These are phyloP conservation scores for Sitophilus oryzae DNA, from an alignment of 1,140 invertebrate species.

Conservation along the genomic window DNA sequence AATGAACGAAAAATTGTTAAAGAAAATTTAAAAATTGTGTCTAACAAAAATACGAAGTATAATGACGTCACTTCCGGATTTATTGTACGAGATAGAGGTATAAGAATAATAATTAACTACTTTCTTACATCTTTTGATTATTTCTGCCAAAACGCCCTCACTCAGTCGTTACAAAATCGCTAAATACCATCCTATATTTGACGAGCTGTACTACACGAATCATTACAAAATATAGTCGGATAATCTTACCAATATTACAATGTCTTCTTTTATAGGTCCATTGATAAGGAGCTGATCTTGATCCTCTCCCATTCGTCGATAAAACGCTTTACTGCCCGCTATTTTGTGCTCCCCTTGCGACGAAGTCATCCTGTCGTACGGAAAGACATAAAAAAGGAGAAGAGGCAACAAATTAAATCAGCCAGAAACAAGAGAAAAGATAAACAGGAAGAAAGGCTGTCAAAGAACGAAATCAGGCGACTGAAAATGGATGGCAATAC, in stretches of 20 bases:
- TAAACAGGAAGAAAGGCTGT: background rate
- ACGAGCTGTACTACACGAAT: too few species aligned
- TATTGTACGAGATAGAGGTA: too few species aligned
- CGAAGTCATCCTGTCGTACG: background rate
- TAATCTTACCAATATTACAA: conserved; percentile 44
- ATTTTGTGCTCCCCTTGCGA: conserved; percentile 1
- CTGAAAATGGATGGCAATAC: background rate
- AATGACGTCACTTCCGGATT: too few species aligned
- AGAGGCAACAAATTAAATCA: background rate
- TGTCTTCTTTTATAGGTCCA: conserved; percentile 45
- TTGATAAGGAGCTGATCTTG: conserved; percentile 47
- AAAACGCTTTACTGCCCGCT: conserved; percentile 30
- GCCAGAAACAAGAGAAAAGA: background rate
- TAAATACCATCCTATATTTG: too few species aligned
- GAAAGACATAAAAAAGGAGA: background rate
- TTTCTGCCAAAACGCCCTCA: too few species aligned
- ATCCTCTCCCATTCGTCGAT: conserved; percentile 43
- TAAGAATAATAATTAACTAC: too few species aligned
- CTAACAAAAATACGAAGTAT: too few species aligned
- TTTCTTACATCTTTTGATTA: too few species aligned
- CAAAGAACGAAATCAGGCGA: background rate
- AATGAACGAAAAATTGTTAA: too few species aligned
- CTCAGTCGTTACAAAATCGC: too few species aligned
- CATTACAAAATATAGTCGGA: too few species aligned
- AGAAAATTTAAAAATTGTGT: too few species aligned